Conservation (phyloP, 2,797 vertebrate genomes). For the Platyrinchus mystaceus region DNA sequence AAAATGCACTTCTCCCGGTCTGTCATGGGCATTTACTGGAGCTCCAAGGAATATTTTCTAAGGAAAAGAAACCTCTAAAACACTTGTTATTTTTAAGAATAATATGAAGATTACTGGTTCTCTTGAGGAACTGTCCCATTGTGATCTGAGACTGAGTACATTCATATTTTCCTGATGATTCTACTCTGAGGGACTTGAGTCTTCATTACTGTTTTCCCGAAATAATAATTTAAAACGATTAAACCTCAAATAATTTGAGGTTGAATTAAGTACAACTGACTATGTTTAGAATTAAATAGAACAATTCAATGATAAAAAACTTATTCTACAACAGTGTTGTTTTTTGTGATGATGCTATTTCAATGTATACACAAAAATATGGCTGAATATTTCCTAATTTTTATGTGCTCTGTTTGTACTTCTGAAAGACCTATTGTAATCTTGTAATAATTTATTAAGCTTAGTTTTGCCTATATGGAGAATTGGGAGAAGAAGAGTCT, state of each 20-base stretch:
- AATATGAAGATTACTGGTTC: background rate
- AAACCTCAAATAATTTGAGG: background rate
- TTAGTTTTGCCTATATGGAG: conserved; percentile 25
- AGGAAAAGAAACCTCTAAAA: background rate
- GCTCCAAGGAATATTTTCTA: background rate
- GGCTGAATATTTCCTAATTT: background rate
- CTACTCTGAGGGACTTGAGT: background rate
- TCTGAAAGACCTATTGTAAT: background rate
- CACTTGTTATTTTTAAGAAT: background rate
- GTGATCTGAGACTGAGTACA: background rate
- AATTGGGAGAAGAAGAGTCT: background rate
- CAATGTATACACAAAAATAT: background rate
- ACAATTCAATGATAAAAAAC: background rate
- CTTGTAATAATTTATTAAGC: background rate
- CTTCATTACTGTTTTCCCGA: background rate
- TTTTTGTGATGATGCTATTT: background rate
- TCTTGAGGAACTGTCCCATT: background rate
- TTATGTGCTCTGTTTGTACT: background rate
- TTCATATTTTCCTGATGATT: background rate
- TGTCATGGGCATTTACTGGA: background rate
- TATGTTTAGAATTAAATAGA: background rate
- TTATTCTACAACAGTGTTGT: background rate
- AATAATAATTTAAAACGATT: background rate
- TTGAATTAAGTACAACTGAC: background rate
- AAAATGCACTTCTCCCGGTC: background rate